Evolutionary conservation across 2,797 vertebrate genomes (phyloP), one percentile per base, ranked within the genome.

Genomic region (Enteromius trimaculatus): DNA sequence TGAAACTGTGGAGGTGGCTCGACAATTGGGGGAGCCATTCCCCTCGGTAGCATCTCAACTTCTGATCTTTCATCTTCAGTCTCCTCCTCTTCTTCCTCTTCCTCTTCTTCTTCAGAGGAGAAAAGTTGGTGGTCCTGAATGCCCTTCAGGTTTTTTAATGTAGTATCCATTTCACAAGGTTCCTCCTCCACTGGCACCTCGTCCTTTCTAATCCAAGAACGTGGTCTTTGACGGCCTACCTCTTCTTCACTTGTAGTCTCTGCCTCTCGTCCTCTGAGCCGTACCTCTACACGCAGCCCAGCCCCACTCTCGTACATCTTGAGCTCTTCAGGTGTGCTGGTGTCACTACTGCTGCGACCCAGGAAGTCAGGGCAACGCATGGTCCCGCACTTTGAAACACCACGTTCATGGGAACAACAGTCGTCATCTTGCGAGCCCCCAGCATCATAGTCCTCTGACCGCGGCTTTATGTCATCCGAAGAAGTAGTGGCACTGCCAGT

Each of bases 341-440:
- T 99, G 89, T 99, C 98, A 66, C 98, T 99, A 90, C 98, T 99
- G 83, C 98, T 99, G 89, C 97, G 96, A 10, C 98, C 98, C 85
- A 99, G 91, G 91, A 99, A 99, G 91, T 99, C 98, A 0, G 96
- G 97, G 87, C 98, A 99, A 72, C 97, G 92, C 93, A 96, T 95
- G 6, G 98, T 99, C 87, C 98, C 96, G 17, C 98, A 98, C 88
- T 97, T 99, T 86, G 97, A 99, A 83, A 96, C 92, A 0, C 97
- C 97, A 31, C 96, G 92, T 82, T 97, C 97, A 10, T 98, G 97
- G 82, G 96, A 97, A 86, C 96, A 96, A 89, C 96, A 96, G 89
- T 99, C 98, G 6, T 99, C 98, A 4, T 99, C 98, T 79, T 99
- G 98, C 34, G 98, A 99, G 6, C 98, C 98, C 42, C 98, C 98